Conservation (phyloP, 2,113 vertebrate species). For the Ammospiza nelsoni region DNA sequence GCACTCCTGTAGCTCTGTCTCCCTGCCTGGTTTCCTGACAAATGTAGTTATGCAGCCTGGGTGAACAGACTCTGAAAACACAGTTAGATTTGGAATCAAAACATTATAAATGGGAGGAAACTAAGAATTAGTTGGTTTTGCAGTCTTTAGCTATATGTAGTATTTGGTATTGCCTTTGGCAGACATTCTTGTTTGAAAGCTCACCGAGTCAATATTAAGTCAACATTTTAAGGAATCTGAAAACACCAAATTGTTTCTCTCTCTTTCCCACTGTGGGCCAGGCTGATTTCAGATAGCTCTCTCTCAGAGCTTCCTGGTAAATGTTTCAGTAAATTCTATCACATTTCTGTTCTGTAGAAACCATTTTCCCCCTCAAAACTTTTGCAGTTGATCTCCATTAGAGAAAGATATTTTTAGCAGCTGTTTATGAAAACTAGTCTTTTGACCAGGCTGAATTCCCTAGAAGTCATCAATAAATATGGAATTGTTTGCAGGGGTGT, state of each 20-base stretch:
- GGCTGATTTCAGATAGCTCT: conserved; percentile 1
- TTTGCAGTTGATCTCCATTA: neutral
- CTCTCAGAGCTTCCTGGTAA: neutral
- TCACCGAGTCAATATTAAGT: conserved; percentile 14
- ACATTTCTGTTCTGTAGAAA: neutral
- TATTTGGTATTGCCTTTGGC: conserved; percentile 41
- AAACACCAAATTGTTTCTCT: conserved; percentile 22
- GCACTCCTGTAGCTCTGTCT: neutral
- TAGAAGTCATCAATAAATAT: neutral
- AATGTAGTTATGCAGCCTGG: neutral
- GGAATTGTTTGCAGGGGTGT: neutral
- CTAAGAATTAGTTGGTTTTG: conserved; percentile 25
- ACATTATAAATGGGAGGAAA: neutral
- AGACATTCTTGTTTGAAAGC: conserved; percentile 4
- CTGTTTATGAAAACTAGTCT: neutral
- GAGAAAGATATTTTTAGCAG: neutral
- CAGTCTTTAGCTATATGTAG: conserved; percentile 20
- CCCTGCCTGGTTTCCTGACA: conserved; percentile 26
- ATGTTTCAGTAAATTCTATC: neutral
- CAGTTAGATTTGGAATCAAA: conserved; percentile 24
- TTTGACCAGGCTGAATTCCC: neutral
- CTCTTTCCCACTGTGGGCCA: neutral
- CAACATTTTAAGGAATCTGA: conserved; percentile 32
- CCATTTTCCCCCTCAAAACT: neutral
- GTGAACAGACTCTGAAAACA: neutral